Evolutionary conservation across 2,113 vertebrate species (phyloP), one percentile per base, ranked within the genome.

Genomic region (Dunckerocampus dactyliophorus): DNA sequence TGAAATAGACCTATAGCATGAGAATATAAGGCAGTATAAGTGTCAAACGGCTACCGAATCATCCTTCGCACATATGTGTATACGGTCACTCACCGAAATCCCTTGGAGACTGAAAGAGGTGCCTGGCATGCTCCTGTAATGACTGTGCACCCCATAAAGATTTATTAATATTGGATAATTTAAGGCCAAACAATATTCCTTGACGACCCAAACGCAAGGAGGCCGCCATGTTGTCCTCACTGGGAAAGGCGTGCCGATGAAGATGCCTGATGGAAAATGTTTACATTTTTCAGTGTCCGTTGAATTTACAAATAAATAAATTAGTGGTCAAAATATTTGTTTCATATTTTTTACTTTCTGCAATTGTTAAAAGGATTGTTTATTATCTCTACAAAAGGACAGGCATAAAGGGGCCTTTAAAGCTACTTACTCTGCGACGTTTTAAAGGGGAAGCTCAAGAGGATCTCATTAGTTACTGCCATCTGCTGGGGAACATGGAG

Each of bases 131-230:
- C 7, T 75, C 75, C 51, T 75, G 84, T 31, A 69, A 76, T 4
- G 64, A 46, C 1, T 55, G 71, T 12, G 73, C 50, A 12, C 52
- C 53, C 69, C 76, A 51, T 0, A 65, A 59, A 77, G 63, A 83
- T 85, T 77, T 87, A 47, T 76, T 82, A 39, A 85, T 24, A 1
- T 73, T 19, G 31, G 79, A 75, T 34, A 89, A 74, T 69, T 65
- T 85, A 7, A 88, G 62, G 20, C 87, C 82, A 42, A 80, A 80
- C 63, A 87, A 67, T 51, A 88, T 64, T 62, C 81, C 88, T 50
- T 76, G 87, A 80, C 82, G 88, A 82, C 88, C 87, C 72, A 91
- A 62, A 62, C 83, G 83, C 66, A 90, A 86, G 88, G 90, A 90
- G 74, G 89, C 87, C 76, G 90, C 90, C 90, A 90, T 92, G 79